phyloP scores from a whole-genome alignment of 2,888 invertebrate genomes.

The Meiosimyza decipiens region DNA sequence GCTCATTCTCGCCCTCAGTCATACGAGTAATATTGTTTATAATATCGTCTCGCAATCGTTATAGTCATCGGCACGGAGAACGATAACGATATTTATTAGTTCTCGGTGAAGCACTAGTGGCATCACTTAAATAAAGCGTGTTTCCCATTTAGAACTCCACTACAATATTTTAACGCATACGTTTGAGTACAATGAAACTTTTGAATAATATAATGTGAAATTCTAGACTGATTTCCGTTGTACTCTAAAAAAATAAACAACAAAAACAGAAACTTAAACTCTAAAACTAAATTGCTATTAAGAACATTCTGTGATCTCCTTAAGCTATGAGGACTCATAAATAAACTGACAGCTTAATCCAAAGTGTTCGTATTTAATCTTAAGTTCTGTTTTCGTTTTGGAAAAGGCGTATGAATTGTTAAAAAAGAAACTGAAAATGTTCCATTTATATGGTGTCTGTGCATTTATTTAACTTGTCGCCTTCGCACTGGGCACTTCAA shows the following conservation, averaged over 20 bases:
- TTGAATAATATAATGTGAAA: neutral
- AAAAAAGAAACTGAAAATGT: too few species aligned
- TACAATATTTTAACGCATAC: neutral
- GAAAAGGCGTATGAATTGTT: too few species aligned
- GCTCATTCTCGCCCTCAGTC: too few species aligned
- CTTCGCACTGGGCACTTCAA: neutral
- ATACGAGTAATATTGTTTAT: too few species aligned
- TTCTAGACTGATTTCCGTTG: slow-evolving; percentile 3
- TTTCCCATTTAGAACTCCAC: neutral
- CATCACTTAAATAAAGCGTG: neutral
- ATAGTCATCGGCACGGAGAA: too few species aligned
- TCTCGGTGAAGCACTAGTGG: too few species aligned
- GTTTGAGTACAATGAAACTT: too few species aligned
- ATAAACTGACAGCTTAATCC: neutral
- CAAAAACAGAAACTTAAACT: neutral
- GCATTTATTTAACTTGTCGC: slow-evolving; percentile 26
- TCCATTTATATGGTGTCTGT: slow-evolving; percentile 1
- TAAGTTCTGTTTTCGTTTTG: too few species aligned
- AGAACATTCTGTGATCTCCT: neutral
- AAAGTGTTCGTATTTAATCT: slow-evolving; percentile 20
- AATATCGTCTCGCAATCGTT: too few species aligned
- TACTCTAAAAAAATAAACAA: neutral
- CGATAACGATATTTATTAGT: too few species aligned
- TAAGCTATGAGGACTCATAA: neutral
- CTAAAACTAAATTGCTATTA: neutral